Conservation (phyloP, 2,113 vertebrate species). For the Sardina pilchardus region DNA sequence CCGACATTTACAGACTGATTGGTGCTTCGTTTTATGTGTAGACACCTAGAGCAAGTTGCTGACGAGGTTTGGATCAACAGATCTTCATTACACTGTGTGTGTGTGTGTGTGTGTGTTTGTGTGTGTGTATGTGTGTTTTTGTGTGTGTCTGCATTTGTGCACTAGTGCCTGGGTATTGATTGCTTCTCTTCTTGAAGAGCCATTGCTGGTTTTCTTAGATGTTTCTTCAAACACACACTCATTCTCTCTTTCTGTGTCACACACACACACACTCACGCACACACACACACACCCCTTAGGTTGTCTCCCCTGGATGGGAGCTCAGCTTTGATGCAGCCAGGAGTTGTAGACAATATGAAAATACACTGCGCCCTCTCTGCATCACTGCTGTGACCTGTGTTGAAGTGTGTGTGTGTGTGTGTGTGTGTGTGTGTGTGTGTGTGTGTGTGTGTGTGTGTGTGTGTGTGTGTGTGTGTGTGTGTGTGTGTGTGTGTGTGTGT, state of each 20-base stretch:
- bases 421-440: constrained; percentile 7
- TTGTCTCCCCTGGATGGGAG: too few species aligned
- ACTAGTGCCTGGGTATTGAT: neutral
- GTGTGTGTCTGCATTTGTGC: neutral
- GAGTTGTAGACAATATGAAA: neutral
- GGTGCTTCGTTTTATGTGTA: too few species aligned
- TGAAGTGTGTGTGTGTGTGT: neutral
- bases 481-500: too few species aligned
- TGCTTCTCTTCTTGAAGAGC: neutral
- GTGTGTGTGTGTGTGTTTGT: neutral
- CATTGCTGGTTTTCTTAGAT: neutral
- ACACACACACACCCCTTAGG: neutral
- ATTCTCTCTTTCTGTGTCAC: too few species aligned
- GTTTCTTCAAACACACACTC: neutral
- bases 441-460: too few species aligned
- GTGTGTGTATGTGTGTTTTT: constrained; percentile 1
- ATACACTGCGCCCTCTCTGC: neutral
- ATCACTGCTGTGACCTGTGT: neutral
- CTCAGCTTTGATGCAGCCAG: neutral
- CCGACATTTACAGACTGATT: too few species aligned
- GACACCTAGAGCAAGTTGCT: too few species aligned
- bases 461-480: too few species aligned
- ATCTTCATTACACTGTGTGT: too few species aligned
- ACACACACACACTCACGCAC: neutral
- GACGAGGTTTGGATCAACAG: too few species aligned